Conservation (phyloP, 2,888 invertebrate species). For the Andricus quercusramuli region DNA sequence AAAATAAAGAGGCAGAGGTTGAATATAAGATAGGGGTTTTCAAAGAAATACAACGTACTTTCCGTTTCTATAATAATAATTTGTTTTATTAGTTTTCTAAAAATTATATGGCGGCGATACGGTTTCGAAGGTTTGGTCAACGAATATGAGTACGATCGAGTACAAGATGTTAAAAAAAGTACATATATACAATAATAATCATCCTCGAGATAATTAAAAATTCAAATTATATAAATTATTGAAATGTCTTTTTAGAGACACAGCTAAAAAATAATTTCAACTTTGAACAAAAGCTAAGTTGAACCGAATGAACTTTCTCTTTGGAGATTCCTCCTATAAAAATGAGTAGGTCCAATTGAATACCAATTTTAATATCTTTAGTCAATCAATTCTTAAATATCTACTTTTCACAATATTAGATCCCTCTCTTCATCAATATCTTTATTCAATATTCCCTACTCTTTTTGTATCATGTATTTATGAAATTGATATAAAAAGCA, state of each 20-base stretch:
- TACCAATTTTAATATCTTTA: neutral
- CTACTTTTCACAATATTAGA: neutral
- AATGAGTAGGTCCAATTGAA: neutral
- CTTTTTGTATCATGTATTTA: neutral
- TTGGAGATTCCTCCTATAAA: neutral
- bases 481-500: neutral
- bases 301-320: neutral
- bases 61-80: constrained; percentile 64
- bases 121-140: constrained; percentile 55
- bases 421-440: neutral
- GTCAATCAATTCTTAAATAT: neutral
- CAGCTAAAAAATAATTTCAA: neutral
- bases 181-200: neutral
- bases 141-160: constrained; percentile 22
- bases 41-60: constrained; percentile 20
- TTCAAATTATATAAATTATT: neutral
- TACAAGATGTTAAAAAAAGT: constrained; percentile 24
- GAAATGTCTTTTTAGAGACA: neutral
- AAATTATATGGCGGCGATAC: constrained; percentile 72
- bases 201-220: neutral
- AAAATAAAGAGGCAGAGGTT: neutral
- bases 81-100: constrained; percentile 68
- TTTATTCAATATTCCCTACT: neutral
- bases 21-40: neutral
- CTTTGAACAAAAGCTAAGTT: neutral